These are phyloP conservation scores for Aspidiotus destructor DNA, from an alignment of 2,888 invertebrate genomes.

Conservation along the genomic window DNA sequence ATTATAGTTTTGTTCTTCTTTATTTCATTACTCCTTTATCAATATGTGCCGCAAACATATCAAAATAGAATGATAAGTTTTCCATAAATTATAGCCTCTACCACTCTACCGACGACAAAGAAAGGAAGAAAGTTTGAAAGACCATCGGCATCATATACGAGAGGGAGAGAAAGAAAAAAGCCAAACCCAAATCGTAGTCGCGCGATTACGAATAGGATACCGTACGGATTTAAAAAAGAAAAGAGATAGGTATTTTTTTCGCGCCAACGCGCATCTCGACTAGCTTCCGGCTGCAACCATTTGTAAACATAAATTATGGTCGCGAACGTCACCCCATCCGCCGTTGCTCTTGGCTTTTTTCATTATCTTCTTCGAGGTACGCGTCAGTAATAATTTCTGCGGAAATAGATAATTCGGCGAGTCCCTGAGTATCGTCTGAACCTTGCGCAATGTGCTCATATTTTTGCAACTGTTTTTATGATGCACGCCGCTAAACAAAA, in stretches of 20 bases:
- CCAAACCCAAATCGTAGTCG: too few relatives aligned
- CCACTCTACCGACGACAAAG: too few relatives aligned
- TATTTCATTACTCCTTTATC: too few relatives aligned
- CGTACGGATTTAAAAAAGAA: not conserved
- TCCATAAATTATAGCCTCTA: too few relatives aligned
- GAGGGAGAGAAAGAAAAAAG: too few relatives aligned
- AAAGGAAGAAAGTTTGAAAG: too few relatives aligned
- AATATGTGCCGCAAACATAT: too few relatives aligned
- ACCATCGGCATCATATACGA: too few relatives aligned
- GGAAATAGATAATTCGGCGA: slow-evolving; percentile 65
- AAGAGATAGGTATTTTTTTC: not conserved
- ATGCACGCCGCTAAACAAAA: slow-evolving; percentile 73
- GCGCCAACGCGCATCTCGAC: too few relatives aligned
- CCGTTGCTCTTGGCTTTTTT: slow-evolving; percentile 78
- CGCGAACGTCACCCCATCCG: slow-evolving; percentile 89
- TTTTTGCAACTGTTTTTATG: slow-evolving; percentile 90
- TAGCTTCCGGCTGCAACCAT: slow-evolving; percentile 33
- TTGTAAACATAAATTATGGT: slow-evolving; percentile 53
- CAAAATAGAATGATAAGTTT: too few relatives aligned
- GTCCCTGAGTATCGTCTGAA: slow-evolving; percentile 64
- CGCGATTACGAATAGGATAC: too few relatives aligned
- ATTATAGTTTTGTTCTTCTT: too few relatives aligned
- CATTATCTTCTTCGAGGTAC: slow-evolving; percentile 61
- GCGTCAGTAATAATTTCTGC: slow-evolving; percentile 54
- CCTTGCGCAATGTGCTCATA: slow-evolving; percentile 71